Evolutionary conservation across 2,113 vertebrate species (phyloP).

Genomic region (Paracanthobrama guichenoti): DNA sequence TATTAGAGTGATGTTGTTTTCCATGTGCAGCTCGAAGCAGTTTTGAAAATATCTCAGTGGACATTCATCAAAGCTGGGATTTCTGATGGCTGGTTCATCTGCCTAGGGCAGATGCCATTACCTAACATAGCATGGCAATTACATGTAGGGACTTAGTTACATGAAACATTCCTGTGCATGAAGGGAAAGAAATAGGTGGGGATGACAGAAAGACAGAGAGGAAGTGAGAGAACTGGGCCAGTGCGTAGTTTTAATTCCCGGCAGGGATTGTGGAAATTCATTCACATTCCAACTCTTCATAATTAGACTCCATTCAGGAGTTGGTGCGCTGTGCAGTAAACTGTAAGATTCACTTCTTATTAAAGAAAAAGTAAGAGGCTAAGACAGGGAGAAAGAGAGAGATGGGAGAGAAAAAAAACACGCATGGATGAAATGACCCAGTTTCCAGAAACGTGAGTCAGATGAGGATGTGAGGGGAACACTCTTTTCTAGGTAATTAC

Average conservation of each 20-base stretch:
- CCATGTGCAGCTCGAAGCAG: not conserved
- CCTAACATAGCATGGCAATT: slow-evolving; percentile 20
- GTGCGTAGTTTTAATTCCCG: not conserved
- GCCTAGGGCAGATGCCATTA: not conserved
- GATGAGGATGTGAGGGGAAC: slow-evolving; percentile 1
- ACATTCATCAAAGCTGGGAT: slow-evolving; percentile 1
- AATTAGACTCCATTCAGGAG: slow-evolving; percentile 43
- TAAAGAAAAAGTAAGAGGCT: slow-evolving; percentile 5
- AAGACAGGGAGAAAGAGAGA: not conserved
- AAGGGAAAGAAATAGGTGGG: not conserved
- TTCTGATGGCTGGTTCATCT: slow-evolving; percentile 9
- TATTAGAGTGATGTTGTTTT: not conserved
- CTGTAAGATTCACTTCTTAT: slow-evolving; percentile 20
- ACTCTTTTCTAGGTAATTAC: slow-evolving; percentile 20
- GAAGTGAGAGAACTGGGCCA: slow-evolving; percentile 2
- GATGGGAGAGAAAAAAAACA: not conserved
- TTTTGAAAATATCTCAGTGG: not conserved
- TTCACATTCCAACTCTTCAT: slow-evolving; percentile 30
- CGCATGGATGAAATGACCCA: slow-evolving; percentile 51
- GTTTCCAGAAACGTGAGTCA: slow-evolving; percentile 46
- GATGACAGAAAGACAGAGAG: slow-evolving; percentile 27
- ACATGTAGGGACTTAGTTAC: not conserved
- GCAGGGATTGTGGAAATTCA: slow-evolving; percentile 14
- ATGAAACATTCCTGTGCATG: slow-evolving; percentile 20
- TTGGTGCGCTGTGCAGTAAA: not conserved